These are phyloP conservation scores for Phainopepla nitens DNA, from an alignment of 2,113 vertebrate genomes.

Conservation along the genomic window DNA sequence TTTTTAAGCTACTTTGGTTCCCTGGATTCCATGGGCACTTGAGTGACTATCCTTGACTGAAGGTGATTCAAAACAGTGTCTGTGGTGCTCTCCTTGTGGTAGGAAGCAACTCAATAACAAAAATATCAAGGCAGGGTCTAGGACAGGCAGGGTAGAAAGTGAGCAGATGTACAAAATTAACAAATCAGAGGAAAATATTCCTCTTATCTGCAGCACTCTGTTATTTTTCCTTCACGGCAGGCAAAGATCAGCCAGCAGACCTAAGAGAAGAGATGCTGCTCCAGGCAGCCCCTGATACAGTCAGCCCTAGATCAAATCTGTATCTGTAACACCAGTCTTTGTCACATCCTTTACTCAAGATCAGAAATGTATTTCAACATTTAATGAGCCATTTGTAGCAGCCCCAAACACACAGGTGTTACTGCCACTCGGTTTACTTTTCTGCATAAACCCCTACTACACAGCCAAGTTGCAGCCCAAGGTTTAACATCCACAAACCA, in stretches of 20 bases:
- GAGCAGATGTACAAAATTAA: not conserved
- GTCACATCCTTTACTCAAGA: not conserved
- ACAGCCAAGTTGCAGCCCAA: not conserved
- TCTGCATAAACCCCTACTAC: not conserved
- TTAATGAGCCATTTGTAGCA: not conserved
- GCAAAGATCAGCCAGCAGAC: not conserved
- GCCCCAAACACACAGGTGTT: not conserved
- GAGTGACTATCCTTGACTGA: not conserved
- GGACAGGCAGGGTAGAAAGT: not conserved
- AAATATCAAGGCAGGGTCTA: not conserved
- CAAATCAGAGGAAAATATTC: not conserved
- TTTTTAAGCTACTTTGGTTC: not conserved
- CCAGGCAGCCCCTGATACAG: not conserved
- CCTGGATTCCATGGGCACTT: not conserved
- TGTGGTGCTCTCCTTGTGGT: not conserved
- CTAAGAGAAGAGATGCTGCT: not conserved
- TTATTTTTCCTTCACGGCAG: constrained; percentile 6
- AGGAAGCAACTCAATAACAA: not conserved
- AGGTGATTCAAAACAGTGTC: not conserved
- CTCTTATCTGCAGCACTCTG: not conserved
- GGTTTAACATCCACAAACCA: not conserved
- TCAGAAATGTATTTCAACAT: not conserved
- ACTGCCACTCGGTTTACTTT: not conserved
- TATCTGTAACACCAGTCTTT: not conserved
- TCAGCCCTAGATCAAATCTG: not conserved